These are phyloP conservation scores for Electrophaes corylata DNA, from an alignment of 2,888 invertebrate genomes.

Conservation along the genomic window DNA sequence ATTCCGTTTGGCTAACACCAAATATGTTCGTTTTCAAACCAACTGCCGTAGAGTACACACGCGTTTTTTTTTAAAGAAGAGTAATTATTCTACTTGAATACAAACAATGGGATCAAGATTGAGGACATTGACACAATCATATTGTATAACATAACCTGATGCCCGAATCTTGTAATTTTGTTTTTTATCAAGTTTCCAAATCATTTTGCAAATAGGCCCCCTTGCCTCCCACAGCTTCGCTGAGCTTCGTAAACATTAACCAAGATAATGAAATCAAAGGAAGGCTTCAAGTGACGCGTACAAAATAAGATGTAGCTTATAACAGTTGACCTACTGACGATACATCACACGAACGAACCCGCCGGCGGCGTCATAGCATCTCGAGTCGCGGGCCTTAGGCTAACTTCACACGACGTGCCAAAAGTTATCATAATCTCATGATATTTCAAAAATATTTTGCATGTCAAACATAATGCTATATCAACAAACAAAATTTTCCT, in stretches of 20 bases:
- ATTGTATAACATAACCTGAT: too few relatives aligned
- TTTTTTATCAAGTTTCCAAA: too few relatives aligned
- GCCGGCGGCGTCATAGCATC: slow-evolving; percentile 10
- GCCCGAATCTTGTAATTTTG: too few relatives aligned
- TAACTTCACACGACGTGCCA: neutral
- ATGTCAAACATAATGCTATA: too few relatives aligned
- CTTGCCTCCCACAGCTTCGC: neutral
- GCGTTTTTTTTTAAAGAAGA: too few relatives aligned
- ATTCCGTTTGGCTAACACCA: neutral
- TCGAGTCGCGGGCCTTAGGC: neutral
- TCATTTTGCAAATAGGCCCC: neutral
- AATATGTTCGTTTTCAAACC: too few relatives aligned
- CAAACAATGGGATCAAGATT: too few relatives aligned
- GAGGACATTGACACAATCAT: too few relatives aligned
- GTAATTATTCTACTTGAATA: too few relatives aligned
- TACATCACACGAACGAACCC: slow-evolving; percentile 27
- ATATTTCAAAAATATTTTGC: too few relatives aligned
- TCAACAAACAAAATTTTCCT: too few relatives aligned
- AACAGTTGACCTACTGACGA: slow-evolving; percentile 22
- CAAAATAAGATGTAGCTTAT: slow-evolving; percentile 1
- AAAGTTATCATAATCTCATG: neutral
- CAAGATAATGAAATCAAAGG: slow-evolving; percentile 8
- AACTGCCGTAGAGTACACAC: too few relatives aligned
- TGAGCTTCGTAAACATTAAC: neutral
- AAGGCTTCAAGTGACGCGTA: slow-evolving; percentile 1